Base-by-base conservation (phyloP, 64 coral and sea anemone genomes). In the Montipora efflorescens region DNA sequence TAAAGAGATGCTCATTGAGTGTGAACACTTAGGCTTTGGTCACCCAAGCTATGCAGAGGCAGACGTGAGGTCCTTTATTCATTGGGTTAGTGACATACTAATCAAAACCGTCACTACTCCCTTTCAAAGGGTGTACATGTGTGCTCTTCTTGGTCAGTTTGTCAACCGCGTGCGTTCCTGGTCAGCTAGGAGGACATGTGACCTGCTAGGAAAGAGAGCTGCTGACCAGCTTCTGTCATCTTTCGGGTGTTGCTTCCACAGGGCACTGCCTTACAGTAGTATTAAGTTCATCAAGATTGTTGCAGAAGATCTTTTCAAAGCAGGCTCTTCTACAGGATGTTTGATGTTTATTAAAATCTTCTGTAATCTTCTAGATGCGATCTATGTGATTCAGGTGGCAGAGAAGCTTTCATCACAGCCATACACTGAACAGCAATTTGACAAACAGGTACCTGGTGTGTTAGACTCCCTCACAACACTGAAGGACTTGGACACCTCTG, bases 1-100 rank as follows among this genome's bases (percentile, higher is more conserved):
- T 36, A 91, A 75, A 16, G 82, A 87, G 16, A 14, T 67, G 12
- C 46, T 93, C 15, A 93, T 87, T 47, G 75, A 93, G 52, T 87
- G 91, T 70, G 91, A 93, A 70, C 91, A 93, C 51, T 3, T 93
- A 12, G 91, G 91, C 2, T 93, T 87, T 79, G 91, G 91, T 12
- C 78, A 75, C 5, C 67, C 50, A n/a, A 70, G 66, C 64, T 91
- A 59, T 91, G 8, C 14, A 16, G 36, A 36, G 36, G 5, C 0
- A 0, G 90, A 91, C 12, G 22, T 53, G 0, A 13, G n/a, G 1
- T 18, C 0, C 6, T 83, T 82, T 21, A 47, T 92, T 1, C 19
- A 87, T 0, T 93, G 91, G 91, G 15, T 93, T 8, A 3, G 14
- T 4, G 61, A 80, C 25, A 5, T 53, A 16, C 36, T 36, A 36